Conservation (phyloP, 2,888 invertebrate genomes). For the Apocheima hispidaria region DNA sequence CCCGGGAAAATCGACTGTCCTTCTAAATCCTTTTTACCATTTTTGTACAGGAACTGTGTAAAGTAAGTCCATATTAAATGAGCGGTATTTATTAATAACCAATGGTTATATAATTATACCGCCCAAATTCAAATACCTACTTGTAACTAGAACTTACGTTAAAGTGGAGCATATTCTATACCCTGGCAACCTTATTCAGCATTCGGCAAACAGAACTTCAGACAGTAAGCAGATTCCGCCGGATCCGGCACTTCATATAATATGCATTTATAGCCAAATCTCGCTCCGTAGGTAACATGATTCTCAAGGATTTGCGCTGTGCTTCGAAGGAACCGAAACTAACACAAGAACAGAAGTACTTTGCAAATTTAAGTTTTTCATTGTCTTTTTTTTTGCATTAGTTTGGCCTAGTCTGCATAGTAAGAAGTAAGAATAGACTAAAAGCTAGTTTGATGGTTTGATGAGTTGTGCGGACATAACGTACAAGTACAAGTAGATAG, state of each 20-base stretch:
- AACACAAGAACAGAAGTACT: neutral
- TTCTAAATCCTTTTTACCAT: too few relatives aligned
- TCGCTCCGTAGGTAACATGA: conserved; percentile 25
- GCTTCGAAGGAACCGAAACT: conserved; percentile 11
- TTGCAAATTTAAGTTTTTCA: neutral
- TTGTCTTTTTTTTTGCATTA: too few relatives aligned
- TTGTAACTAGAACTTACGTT: neutral
- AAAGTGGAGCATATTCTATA: neutral
- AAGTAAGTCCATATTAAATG: too few relatives aligned
- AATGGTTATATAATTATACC: neutral
- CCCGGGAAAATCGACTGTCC: too few relatives aligned
- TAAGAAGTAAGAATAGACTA: too few relatives aligned
- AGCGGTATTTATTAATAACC: too few relatives aligned
- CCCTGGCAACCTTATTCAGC: conserved; percentile 14
- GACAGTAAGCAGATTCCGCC: conserved; percentile 41
- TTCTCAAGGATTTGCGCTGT: conserved; percentile 22
- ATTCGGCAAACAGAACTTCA: conserved; percentile 11
- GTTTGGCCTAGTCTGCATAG: neutral
- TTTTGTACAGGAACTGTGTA: too few relatives aligned
- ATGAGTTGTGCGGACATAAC: too few relatives aligned
- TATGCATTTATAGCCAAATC: conserved; percentile 57
- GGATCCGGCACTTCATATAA: conserved; percentile 51
- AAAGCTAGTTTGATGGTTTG: too few relatives aligned
- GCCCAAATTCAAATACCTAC: neutral
- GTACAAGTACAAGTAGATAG: too few relatives aligned